These are phyloP conservation scores for Herpailurus yagouaroundi DNA, from an alignment of 2,113 vertebrate genomes.

Conservation along the genomic window DNA sequence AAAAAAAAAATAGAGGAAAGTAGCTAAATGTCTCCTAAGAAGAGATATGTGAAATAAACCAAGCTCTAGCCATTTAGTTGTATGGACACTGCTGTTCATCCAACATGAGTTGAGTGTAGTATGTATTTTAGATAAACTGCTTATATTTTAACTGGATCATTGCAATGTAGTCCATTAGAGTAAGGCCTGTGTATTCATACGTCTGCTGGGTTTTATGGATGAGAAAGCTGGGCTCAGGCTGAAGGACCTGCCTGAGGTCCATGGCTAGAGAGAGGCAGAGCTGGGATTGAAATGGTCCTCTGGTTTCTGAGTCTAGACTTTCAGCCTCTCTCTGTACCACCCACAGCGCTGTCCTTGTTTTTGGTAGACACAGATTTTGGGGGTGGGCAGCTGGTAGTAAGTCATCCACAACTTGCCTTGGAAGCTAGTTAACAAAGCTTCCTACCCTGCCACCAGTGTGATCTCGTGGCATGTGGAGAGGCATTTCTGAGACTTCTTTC, in stretches of 20 bases:
- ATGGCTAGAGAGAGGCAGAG: background rate
- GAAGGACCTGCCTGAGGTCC: background rate
- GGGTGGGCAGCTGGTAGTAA: background rate
- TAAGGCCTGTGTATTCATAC: background rate
- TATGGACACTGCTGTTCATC: background rate
- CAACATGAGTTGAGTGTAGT: background rate
- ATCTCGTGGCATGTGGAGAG: background rate
- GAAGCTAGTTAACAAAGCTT: background rate
- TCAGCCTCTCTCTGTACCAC: background rate
- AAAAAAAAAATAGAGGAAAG: background rate
- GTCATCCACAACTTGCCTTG: background rate
- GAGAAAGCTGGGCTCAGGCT: background rate
- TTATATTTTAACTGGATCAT: background rate
- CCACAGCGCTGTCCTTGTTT: background rate
- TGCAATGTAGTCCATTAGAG: background rate
- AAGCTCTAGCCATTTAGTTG: background rate
- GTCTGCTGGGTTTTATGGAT: background rate
- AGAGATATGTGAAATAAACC: background rate
- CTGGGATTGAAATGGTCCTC: background rate
- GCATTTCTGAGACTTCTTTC: background rate
- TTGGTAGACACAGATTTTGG: background rate
- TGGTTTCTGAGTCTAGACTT: background rate
- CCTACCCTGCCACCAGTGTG: background rate
- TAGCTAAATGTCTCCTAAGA: background rate
- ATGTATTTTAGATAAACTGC: background rate